Evolutionary conservation across 2,888 invertebrate genomes (phyloP).

Genomic region (Hydropsyche betteni): DNA sequence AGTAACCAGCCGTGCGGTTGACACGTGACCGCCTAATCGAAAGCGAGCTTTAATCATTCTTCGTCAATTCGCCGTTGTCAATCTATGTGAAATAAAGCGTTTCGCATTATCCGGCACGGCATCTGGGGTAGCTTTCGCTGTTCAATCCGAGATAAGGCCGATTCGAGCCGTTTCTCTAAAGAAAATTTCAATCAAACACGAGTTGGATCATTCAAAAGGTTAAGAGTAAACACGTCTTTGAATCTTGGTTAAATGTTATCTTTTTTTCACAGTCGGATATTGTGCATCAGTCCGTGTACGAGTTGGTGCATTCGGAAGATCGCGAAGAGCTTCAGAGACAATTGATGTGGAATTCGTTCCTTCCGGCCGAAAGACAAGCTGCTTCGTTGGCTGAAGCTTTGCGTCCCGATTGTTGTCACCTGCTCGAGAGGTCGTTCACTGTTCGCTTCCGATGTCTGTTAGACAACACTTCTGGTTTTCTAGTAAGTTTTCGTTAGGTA

Average conservation of each 20-base stretch:
- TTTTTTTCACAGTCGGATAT: conserved; percentile 88
- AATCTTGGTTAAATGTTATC: too few species aligned
- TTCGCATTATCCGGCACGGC: neutral
- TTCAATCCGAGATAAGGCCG: neutral
- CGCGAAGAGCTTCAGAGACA: conserved; percentile 96
- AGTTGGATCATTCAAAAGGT: too few species aligned
- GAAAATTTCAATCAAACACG: too few species aligned
- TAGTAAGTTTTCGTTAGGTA: conserved; percentile 75
- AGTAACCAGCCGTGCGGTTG: conserved; percentile 42
- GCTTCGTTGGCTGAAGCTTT: conserved; percentile 86
- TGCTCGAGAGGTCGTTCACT: conserved; percentile 95
- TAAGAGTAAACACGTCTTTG: too few species aligned
- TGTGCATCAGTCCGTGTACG: conserved; percentile 99
- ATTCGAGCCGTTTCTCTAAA: too few species aligned
- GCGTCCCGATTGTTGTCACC: conserved; percentile 86
- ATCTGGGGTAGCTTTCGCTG: neutral
- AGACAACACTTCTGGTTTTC: conserved; percentile 99
- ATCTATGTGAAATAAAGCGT: conserved; percentile 40
- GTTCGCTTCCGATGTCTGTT: conserved; percentile 98
- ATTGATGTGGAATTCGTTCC: conserved; percentile 93
- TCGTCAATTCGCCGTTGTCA: conserved; percentile 48
- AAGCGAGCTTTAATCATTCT: conserved; percentile 49
- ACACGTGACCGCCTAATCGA: conserved; percentile 49
- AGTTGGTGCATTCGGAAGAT: conserved; percentile 98
- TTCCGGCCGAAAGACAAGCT: conserved; percentile 80